Evolutionary conservation across 2,797 vertebrate species (phyloP), one percentile per base, ranked within the genome.

Genomic region (Myotis daubentonii): DNA sequence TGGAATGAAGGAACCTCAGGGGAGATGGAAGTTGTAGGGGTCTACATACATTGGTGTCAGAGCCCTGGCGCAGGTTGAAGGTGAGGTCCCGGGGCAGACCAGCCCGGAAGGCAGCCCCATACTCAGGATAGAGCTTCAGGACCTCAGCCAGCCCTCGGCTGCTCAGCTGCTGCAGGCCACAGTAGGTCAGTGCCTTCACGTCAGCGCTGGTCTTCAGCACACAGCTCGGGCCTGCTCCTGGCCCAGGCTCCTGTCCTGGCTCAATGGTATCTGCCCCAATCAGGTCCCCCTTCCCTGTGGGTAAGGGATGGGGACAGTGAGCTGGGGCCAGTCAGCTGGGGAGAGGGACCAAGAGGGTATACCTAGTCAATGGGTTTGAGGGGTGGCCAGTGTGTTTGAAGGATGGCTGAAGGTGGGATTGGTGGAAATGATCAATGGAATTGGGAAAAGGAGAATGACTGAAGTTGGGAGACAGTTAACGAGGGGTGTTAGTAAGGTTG

Each of bases 151-250:
- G 98, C 36, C 99, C 99, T 66, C 97, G 97, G 81, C 99, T 98
- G 78, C 98, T 99, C 87, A 99, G 99, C 98, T 99, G 98, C 98
- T 99, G 99, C 91, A 99, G 98, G 97, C 99, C 99, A 2, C 99
- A 99, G 98, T 99, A 99, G 86, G 99, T 99, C 98, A 99, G 97
- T 0, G 99, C 99, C 98, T 99, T 99, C 97, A 99, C 99, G 0
- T 99, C 99, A 0, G 99, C 99, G 0, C 99, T 99, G 87, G 99
- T 99, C 98, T 99, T 99, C 97, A 99, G 99, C 97, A 99, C 99
- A 0, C 30, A 90, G 70, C 91, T 86, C 12, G 96, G 82, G 66
- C 57, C 71, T 65, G 71, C 72, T 30, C 87, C 89, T 3, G 79
- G 47, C 53, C 89, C 92, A 83, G 96, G 65, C 23, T 97, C 96